Base-by-base conservation (phyloP, 1,140 invertebrate genomes). In the Trinorchestia longiramus region DNA sequence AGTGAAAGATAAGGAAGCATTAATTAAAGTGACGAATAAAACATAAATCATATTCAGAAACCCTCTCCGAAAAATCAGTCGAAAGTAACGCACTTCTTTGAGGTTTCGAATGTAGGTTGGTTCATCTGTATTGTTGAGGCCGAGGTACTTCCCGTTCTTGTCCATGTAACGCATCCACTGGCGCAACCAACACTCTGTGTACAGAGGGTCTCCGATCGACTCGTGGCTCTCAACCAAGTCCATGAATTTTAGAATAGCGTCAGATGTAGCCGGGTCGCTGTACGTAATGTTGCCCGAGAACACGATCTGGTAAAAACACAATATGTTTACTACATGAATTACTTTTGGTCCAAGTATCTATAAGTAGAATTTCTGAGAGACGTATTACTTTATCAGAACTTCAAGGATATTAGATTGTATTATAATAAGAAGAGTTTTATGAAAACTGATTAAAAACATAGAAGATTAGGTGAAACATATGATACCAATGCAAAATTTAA, bases 111-210 rank as follows among this genome's bases (percentile, higher is more conserved):
- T 98, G 97, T 99, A 99, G 42, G 97, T 97, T 77, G 97, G 97
- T 97, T 99, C 98, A 42, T 98, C 98, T 23, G 98, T 98, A n/a
- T 99, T 98, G 3, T 98, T 98, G 0, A 98, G 97, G 96, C 98
- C 98, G 17, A 98, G 97, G 97, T 98, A 98, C 87, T 98, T 98
- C 96, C 98, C 98, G 97, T 98, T 98, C 96, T 98, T 97, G 17
- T 98, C 98, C 0, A 98, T 98, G 97, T 99, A 99, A 57, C 98
- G 98, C 0, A 99, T 97, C 97, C 99, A 99, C 77, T 98, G 98
- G 95, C 99, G 97, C 1, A 99, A 97, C 99, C 99, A 99, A 0
- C 99, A 99, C 97, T 99, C 99, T 0, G 99, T 99, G 97, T 99
- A 99, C 42, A 97, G 90, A 98, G 3, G 98, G 98, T 97, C 97